phyloP scores from a whole-genome alignment of 2,888 invertebrate genomes.

The Spialia ferax region DNA sequence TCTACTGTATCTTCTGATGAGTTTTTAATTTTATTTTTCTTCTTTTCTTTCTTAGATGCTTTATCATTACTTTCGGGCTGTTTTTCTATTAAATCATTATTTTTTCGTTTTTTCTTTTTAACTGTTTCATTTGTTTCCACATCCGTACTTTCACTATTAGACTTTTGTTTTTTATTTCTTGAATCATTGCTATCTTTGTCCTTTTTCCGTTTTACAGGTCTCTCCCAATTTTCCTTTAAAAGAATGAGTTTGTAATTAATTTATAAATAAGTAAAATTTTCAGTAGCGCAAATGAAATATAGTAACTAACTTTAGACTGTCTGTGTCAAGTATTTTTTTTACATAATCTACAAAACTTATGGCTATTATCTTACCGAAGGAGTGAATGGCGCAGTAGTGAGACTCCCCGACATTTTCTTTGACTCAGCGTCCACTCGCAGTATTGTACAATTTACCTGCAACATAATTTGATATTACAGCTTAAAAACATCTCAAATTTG shows the following conservation, averaged over 20 bases:
- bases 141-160: slow-evolving; percentile 18
- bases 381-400: slow-evolving; percentile 65
- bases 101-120: slow-evolving; percentile 42
- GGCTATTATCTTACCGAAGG: slow-evolving; percentile 57
- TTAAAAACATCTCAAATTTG: too few species aligned
- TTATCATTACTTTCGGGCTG: background rate
- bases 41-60: slow-evolving; percentile 40
- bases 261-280: background rate
- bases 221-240: slow-evolving; percentile 14
- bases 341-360: too few species aligned
- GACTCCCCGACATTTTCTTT: slow-evolving; percentile 75
- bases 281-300: background rate
- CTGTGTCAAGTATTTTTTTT: too few species aligned
- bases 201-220: slow-evolving; percentile 19
- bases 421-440: slow-evolving; percentile 62
- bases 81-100: slow-evolving; percentile 26
- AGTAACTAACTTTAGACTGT: slow-evolving; percentile 9
- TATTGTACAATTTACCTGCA: slow-evolving; percentile 83
- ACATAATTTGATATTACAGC: background rate
- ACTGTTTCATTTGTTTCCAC: background rate
- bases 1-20: slow-evolving; percentile 17
- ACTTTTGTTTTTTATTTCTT: slow-evolving; percentile 38
- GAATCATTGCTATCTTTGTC: background rate
- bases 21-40: slow-evolving; percentile 32
- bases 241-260: background rate